Conservation (phyloP, 2,888 invertebrate species). For the Lochmaea capreae region DNA sequence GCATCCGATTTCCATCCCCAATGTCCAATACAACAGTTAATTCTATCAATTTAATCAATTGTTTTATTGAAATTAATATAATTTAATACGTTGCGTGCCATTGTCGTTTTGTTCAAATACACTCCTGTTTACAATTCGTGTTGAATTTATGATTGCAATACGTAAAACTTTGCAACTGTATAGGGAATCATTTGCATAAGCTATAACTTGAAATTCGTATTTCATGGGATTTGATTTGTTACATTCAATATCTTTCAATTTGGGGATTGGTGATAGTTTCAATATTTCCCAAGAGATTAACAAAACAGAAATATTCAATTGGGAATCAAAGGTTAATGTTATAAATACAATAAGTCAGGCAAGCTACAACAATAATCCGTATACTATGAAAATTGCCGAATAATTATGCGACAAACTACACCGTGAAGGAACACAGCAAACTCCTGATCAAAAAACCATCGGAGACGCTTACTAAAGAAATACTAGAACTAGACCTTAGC, state of each 20-base stretch:
- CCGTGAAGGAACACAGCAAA: too few species aligned
- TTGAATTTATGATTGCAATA: constrained; percentile 31
- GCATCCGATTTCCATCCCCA: too few species aligned
- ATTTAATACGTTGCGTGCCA: not conserved
- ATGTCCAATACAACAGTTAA: not conserved
- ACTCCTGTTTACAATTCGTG: constrained; percentile 12
- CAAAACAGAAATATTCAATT: constrained; percentile 3
- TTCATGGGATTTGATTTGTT: constrained; percentile 33
- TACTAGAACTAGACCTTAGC: too few species aligned
- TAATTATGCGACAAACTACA: too few species aligned
- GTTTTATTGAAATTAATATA: not conserved
- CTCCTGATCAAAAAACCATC: too few species aligned
- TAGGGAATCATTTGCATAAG: constrained; percentile 40
- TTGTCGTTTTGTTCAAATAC: not conserved
- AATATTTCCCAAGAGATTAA: not conserved
- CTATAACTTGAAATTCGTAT: constrained; percentile 37
- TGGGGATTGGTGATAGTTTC: constrained; percentile 7
- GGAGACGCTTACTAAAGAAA: too few species aligned
- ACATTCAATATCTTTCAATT: constrained; percentile 31
- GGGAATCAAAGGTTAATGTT: not conserved
- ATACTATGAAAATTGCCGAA: too few species aligned
- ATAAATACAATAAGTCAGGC: too few species aligned
- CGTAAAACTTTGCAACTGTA: constrained; percentile 35
- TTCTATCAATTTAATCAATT: not conserved
- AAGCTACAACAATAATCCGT: too few species aligned